Evolutionary conservation across 2,888 invertebrate species (phyloP), one percentile per base, ranked within the genome.

Genomic region (Cyclophora punctaria): DNA sequence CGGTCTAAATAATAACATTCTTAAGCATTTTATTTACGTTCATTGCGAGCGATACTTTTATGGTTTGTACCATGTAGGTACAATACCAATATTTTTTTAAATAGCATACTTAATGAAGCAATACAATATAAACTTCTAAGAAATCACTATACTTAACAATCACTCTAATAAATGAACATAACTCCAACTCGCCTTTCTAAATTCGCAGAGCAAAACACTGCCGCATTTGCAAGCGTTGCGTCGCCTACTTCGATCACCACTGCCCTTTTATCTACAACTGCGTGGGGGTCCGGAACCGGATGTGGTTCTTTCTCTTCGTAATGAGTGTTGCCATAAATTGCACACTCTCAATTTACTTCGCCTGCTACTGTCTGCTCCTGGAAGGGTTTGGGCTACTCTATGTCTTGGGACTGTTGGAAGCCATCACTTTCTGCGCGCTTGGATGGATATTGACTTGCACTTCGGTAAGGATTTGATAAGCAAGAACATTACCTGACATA

Each of bases 191-290:
- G 48, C 20, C 20, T 20, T 20, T 20, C 20, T 2, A 20, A 20
- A 20, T 57, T 65, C 55, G 4, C 73, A 87, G 87, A 59, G 96
- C 97, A 4, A 97, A 97, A 76, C 97, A 98, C 77, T 98, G 98
- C 68, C 92, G 96, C 47, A 93, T 96, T 49, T 98, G 97, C 83
- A 96, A 97, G 74, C 92, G 96, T 51, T 96, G 96, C 71, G 95
- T 96, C 3, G 92, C 93, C 1, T 96, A 96, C 75, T 97, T 97
- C 71, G 97, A 98, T 76, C 97, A 98, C 80, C 97, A 98, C 76
- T 98, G 98, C 75, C 97, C 97, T 0, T 98, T 97, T 75, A 96
- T 98, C 65, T 96, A 97, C 82, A 98, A 98, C 77, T 98, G 98
- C 77, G 96, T 98, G 20, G 98, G 98, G 1, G 89, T 97, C 42